Percentiles rank a stretch among this genome's conserved stretches.
phyloP scores from a whole-genome alignment of 2,888 invertebrate genomes.

The Nomada lathburiana region DNA sequence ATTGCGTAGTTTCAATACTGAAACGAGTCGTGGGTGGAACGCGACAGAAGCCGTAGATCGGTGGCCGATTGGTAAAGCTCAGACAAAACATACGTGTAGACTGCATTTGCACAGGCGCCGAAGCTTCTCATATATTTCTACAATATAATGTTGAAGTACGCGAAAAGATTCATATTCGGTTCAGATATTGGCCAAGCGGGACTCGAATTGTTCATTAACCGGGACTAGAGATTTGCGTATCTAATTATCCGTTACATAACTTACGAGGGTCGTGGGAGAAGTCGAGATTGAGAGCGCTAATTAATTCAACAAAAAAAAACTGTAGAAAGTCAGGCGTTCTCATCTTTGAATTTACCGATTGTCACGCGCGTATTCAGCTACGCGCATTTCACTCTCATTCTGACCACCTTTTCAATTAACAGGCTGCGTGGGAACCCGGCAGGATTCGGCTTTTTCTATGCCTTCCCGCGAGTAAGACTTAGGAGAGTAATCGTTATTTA shows the following conservation, averaged over 20 bases:
- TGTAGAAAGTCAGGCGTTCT: slow-evolving; percentile 50
- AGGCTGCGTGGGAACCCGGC: slow-evolving; percentile 69
- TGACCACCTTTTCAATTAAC: slow-evolving; percentile 55
- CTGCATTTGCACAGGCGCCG: slow-evolving; percentile 58
- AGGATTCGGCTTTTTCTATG: slow-evolving; percentile 61
- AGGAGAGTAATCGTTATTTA: slow-evolving; percentile 64
- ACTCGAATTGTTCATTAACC: slow-evolving; percentile 13
- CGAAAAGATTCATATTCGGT: neutral
- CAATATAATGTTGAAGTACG: neutral
- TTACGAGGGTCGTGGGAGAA: slow-evolving; percentile 7
- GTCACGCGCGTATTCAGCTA: slow-evolving; percentile 33
- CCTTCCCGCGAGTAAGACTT: slow-evolving; percentile 51
- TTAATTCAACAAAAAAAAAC: slow-evolving; percentile 45
- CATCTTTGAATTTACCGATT: slow-evolving; percentile 44
- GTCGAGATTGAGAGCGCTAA: neutral
- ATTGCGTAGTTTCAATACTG: slow-evolving; percentile 36
- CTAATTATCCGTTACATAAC: slow-evolving; percentile 33
- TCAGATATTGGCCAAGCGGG: no score
- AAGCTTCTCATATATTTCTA: slow-evolving; percentile 27
- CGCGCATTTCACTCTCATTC: slow-evolving; percentile 39
- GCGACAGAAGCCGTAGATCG: slow-evolving; percentile 76
- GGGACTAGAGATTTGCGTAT: slow-evolving; percentile 14
- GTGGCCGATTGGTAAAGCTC: slow-evolving; percentile 72
- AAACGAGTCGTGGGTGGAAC: slow-evolving; percentile 46
- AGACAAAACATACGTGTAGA: slow-evolving; percentile 59